phyloP scores from a whole-genome alignment of 1,140 invertebrate genomes.

The Conus ventricosus region DNA sequence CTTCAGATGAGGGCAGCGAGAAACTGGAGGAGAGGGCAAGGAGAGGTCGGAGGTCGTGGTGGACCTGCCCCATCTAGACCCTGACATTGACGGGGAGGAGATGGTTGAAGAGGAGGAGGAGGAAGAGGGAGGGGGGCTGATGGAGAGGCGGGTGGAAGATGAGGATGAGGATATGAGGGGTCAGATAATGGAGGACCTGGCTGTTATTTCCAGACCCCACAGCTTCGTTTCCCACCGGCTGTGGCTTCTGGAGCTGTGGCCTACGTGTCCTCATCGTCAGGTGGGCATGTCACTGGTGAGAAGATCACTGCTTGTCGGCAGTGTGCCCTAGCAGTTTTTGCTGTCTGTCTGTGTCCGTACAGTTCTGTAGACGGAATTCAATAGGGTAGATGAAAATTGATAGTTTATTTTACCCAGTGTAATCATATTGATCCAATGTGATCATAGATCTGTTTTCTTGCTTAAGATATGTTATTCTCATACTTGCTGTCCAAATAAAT shows the following conservation, averaged over 20 bases:
- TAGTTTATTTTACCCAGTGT: too few species aligned
- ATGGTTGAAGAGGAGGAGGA: not conserved
- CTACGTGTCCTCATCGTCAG: not conserved
- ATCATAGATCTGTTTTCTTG: too few species aligned
- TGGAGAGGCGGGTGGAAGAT: not conserved
- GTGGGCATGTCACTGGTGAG: not conserved
- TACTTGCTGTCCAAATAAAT: too few species aligned
- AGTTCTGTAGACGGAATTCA: too few species aligned
- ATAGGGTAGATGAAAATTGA: too few species aligned
- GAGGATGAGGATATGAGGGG: not conserved
- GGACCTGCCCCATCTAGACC: not conserved
- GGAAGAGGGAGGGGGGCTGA: not conserved
- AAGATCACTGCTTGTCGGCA: too few species aligned
- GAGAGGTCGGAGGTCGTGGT: not conserved
- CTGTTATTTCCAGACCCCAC: slow-evolving; percentile 65
- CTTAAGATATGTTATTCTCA: too few species aligned
- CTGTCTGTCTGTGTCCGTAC: too few species aligned
- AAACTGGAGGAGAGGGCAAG: not conserved
- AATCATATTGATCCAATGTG: too few species aligned
- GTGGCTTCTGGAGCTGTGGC: not conserved
- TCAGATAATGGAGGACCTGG: slow-evolving; percentile 45
- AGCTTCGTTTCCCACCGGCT: slow-evolving; percentile 27
- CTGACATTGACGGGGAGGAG: slow-evolving; percentile 31
- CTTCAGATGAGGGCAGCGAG: slow-evolving; percentile 20
- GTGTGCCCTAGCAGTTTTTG: too few species aligned